phyloP scores from a whole-genome alignment of 2,888 invertebrate species.

The Laothoe populi region DNA sequence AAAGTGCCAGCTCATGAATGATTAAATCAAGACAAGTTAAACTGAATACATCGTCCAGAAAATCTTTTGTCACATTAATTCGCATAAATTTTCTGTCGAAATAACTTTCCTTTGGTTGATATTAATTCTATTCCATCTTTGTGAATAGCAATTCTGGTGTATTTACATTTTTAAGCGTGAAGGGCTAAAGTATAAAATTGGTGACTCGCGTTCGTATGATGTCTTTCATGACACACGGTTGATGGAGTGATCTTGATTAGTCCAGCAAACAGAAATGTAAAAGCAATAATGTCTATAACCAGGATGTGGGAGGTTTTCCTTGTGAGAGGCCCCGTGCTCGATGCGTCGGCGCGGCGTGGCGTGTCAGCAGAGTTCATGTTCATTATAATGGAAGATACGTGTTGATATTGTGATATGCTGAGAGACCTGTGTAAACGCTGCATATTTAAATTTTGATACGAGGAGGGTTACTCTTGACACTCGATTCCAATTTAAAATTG shows the following conservation, averaged over 20 bases:
- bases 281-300: slow-evolving; percentile 60
- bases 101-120: slow-evolving; percentile 29
- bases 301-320: slow-evolving; percentile 75
- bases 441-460: neutral
- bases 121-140: slow-evolving; percentile 27
- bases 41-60: neutral
- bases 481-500: too few species aligned
- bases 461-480: too few species aligned
- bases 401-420: slow-evolving; percentile 36
- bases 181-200: slow-evolving; percentile 25
- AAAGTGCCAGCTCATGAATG: neutral
- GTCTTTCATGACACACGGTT: slow-evolving; percentile 47
- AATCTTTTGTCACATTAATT: slow-evolving; percentile 2
- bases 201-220: slow-evolving; percentile 37
- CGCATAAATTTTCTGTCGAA: slow-evolving; percentile 20
- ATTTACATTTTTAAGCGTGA: slow-evolving; percentile 39
- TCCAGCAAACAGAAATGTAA: slow-evolving; percentile 47
- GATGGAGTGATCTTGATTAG: slow-evolving; percentile 46
- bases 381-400: slow-evolving; percentile 50
- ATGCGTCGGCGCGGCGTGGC: slow-evolving; percentile 34
- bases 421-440: neutral
- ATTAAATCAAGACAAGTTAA: slow-evolving; percentile 9
- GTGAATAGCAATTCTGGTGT: slow-evolving; percentile 25
- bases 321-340: slow-evolving; percentile 46
- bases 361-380: slow-evolving; percentile 51